Base-by-base conservation (phyloP, 2,113 vertebrate species). In the Oncorhynchus mykiss region DNA sequence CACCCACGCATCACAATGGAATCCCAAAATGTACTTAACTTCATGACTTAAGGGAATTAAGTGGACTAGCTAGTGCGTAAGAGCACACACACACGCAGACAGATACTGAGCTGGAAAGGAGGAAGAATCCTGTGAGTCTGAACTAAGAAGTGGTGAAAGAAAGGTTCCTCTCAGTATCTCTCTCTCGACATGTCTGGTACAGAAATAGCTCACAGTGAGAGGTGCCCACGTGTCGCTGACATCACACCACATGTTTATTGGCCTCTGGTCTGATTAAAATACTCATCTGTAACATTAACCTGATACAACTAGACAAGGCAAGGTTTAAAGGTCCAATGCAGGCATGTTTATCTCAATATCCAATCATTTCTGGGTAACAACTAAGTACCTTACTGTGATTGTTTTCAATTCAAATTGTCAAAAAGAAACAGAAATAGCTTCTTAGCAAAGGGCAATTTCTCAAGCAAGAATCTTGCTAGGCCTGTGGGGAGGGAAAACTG, bases 1-100 rank as follows among this genome's bases (percentile, higher is more conserved):
- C 73, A 71, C 79, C 34, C 85, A 57, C 73, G 77, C 72, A 78
- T 57, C 77, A 62, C 59, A 62, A 62, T 76, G 68, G 57, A 84
- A 75, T 54, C 51, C 16, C 16, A 54, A 54, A 54, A 54, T 54
- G 16, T 54, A 16, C 12, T 54, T 54, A 67, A 62, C 76, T 82
- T 81, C 71, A 67, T 49, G 25, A 71, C 59, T 62, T 9, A n/a
- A 62, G 59, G 16, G 59, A 62, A 14, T 54, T 3, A 22, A 62
- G 59, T 60, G n/a, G 1, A 22, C n/a, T 14, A 62, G 7, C 59
- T 8, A 11, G n/a, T 12, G 7, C 5, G 2, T 22, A 20, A 57
- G 54, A 24, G 59, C 51, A 54, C 3, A 14, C 12, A 27, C 12
- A 3, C 27, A 54, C 51, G 1, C 14, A 54, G 59, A 22, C 20